phyloP scores from a whole-genome alignment of 2,888 invertebrate genomes.

The Anorthoa munda region DNA sequence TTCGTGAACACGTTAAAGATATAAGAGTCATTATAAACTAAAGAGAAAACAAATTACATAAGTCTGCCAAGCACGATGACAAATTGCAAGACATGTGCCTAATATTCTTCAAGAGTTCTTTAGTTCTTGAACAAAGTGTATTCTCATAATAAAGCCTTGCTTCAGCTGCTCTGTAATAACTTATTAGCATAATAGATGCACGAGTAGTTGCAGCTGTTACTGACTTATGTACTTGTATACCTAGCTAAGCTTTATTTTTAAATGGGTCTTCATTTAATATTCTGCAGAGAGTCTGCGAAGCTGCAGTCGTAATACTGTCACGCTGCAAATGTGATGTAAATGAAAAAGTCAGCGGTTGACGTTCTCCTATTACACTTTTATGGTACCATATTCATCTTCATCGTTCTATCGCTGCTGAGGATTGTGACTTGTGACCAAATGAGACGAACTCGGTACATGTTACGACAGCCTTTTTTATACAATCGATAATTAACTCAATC shows the following conservation, averaged over 20 bases:
- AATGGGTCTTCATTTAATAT: slow-evolving; percentile 13
- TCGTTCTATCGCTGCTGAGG: background rate
- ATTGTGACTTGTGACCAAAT: background rate
- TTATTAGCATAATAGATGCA: slow-evolving; percentile 52
- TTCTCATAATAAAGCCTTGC: slow-evolving; percentile 39
- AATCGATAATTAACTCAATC: too few species aligned
- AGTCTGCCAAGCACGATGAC: slow-evolving; percentile 10
- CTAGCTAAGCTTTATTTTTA: slow-evolving; percentile 21
- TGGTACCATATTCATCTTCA: too few species aligned
- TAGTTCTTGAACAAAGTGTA: slow-evolving; percentile 35
- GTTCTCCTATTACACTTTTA: too few species aligned
- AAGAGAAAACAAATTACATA: slow-evolving; percentile 1
- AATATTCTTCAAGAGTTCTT: slow-evolving; percentile 15
- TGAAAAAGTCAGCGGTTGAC: background rate
- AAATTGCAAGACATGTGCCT: slow-evolving; percentile 25
- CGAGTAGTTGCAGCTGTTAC: slow-evolving; percentile 52
- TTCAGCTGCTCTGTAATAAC: slow-evolving; percentile 35
- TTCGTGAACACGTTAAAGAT: background rate
- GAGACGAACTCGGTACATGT: background rate
- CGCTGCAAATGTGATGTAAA: background rate
- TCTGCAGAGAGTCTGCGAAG: slow-evolving; percentile 6
- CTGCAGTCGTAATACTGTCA: background rate
- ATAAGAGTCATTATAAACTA: background rate
- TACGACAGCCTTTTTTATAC: background rate
- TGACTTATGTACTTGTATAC: slow-evolving; percentile 30